A percentile compares a stretch with the other conserved stretches of the same genome.
These are phyloP conservation scores for Platycercus adscitus DNA, from an alignment of 2,113 vertebrate genomes.

Conservation along the genomic window DNA sequence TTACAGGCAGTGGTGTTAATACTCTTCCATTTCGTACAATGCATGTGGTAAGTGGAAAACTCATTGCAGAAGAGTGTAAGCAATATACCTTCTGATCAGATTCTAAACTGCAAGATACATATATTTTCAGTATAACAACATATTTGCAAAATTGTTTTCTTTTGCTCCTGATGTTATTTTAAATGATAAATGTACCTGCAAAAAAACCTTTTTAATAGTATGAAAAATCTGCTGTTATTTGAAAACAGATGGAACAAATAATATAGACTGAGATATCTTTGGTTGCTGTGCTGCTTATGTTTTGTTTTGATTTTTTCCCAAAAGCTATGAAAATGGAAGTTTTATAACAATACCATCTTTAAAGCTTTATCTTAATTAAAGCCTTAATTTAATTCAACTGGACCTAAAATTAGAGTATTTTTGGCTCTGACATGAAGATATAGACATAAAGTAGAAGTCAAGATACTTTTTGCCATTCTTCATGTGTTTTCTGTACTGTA, in stretches of 20 bases:
- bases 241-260: neutral
- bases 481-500: neutral
- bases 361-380: neutral
- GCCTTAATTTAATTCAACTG: neutral
- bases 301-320: neutral
- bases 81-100: neutral
- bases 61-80: neutral
- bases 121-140: neutral
- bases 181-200: neutral
- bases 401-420: neutral
- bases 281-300: neutral
- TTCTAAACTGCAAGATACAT: neutral
- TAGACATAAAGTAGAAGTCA: neutral
- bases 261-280: neutral
- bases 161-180: neutral
- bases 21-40: neutral
- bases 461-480: neutral
- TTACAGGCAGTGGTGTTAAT: neutral
- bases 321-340: neutral
- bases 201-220: neutral
- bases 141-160: neutral
- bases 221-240: neutral
- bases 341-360: neutral
- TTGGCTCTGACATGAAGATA: neutral
- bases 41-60: neutral